Base-by-base conservation (phyloP, 2,797 vertebrate genomes). In the Borostomias antarcticus region DNA sequence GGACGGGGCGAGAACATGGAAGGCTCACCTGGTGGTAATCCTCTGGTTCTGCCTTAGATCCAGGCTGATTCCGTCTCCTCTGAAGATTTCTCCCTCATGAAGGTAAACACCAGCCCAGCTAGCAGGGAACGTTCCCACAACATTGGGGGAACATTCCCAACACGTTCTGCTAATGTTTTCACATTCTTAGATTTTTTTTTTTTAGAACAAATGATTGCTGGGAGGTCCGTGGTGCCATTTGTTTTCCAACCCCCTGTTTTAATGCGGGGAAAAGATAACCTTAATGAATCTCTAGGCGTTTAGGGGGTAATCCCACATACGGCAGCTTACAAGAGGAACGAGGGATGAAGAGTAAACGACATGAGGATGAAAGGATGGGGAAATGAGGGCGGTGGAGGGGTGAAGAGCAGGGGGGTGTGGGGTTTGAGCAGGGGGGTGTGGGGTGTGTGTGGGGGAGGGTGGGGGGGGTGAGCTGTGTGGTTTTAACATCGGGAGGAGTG, bases 311-410 rank as follows among this genome's bases (percentile, higher is more conserved):
- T 89, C 84, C 81, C 60, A 48, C 69, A 69, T 69, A 82, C 82
- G 80, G 70, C 58, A 67, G 81, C 80, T 88, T 86, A 89, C 69
- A 70, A 77, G 76, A 75, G 83, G 82, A 87, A 83, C 85, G 77
- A 70, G 78, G 77, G 86, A 88, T 88, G 70, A 82, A 66, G 71
- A 78, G 69, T 70, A 81, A 86, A 86, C 82, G 75, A 88, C 81
- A 84, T 85, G 81, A 78, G 84, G 83, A 86, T 88, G 83, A 85
- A 78, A 68, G 72, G 71, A 77, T 71, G 30, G 60, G 63, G 69
- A 70, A 71, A 62, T 74, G 47, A 26, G 15, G 13, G 65, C 6
- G 45, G 54, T 21, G 43, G 52, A 70, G 54, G 3, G 50, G 23
- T 72, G 3, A 6, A 48, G 73, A 81, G 70, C n/a, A 65, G 75